Conservation (phyloP, 1,140 invertebrate genomes). For the Eupristina koningsbergeri region DNA sequence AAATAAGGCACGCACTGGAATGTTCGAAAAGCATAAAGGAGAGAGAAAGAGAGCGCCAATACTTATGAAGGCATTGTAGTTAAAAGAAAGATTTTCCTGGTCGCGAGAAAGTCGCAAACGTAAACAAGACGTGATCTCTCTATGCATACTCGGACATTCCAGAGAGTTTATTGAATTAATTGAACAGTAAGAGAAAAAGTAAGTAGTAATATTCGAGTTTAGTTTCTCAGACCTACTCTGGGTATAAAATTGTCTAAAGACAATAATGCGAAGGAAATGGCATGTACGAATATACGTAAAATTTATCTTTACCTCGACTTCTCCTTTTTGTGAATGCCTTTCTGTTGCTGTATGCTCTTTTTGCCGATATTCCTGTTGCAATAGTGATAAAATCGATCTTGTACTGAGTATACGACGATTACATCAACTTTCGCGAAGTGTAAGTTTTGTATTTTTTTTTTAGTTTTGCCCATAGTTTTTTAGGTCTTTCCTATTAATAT, state of each 20-base stretch:
- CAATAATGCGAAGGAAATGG: constrained; percentile 43
- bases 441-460: background rate
- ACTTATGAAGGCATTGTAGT: too few species aligned
- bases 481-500: too few species aligned
- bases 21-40: too few species aligned
- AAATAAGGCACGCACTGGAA: too few species aligned
- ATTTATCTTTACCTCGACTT: constrained; percentile 10
- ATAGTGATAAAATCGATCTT: constrained; percentile 9
- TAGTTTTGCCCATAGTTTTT: too few species aligned
- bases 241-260: constrained; percentile 51
- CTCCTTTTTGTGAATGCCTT: background rate
- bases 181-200: constrained; percentile 44
- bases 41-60: too few species aligned
- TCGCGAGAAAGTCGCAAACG: too few species aligned
- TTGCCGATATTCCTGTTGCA: background rate
- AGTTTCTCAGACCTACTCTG: constrained; percentile 52
- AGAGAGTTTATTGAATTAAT: too few species aligned
- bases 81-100: too few species aligned
- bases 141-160: too few species aligned
- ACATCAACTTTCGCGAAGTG: background rate
- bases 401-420: background rate
- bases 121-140: too few species aligned
- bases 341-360: background rate
- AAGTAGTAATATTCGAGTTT: constrained; percentile 71
- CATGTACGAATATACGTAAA: background rate